Evolutionary conservation across 1,140 invertebrate species (phyloP), one percentile per base, ranked within the genome.

Genomic region (Bacillus rossius): DNA sequence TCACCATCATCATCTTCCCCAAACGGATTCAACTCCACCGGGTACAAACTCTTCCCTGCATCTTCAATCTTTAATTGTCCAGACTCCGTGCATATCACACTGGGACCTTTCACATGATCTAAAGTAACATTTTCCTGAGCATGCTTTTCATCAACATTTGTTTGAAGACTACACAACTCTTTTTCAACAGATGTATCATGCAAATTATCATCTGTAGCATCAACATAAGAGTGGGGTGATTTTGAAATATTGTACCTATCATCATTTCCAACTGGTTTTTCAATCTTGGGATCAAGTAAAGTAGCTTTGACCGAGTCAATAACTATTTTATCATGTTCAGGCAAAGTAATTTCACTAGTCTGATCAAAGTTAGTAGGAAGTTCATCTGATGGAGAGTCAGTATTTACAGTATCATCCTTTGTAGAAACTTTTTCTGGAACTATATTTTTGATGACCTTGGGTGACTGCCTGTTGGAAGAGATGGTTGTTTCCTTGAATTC

Each of bases 21-120:
- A 72, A 91, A 92, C 3, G 91, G 91, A 80, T 93, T 93, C 49
- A 92, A 74, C 61, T 86, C 81, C 45, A 83, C 79, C 0, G 90
- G 90, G 76, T 93, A 92, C 25, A 80, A 69, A 42, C 69, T 42
- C 1, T 61, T 60, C 47, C 25, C 59, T 42, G 52, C 59, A 50
- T 59, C 41, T 50, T 55, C 54, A 60, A 55, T 19, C 26, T 61
- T 47, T 60, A 34, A 34, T 7, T 4, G 29, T 34, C 10, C 29
- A 34, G 29, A 10, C 29, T 34, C 29, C 10, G 29, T 34, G 29
- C 10, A 10, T 34, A 7, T 34, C 29, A 34, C 29, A 10, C 29
- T 34, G 13, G 38, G 13, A 13, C 17, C 17, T 17, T 40, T 17
- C 17, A 40, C 38, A 13, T 40, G 38, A n/a, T 17, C 17, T 40